phyloP scores from a whole-genome alignment of 2,888 invertebrate species.

The Drosophila trichaetosa region DNA sequence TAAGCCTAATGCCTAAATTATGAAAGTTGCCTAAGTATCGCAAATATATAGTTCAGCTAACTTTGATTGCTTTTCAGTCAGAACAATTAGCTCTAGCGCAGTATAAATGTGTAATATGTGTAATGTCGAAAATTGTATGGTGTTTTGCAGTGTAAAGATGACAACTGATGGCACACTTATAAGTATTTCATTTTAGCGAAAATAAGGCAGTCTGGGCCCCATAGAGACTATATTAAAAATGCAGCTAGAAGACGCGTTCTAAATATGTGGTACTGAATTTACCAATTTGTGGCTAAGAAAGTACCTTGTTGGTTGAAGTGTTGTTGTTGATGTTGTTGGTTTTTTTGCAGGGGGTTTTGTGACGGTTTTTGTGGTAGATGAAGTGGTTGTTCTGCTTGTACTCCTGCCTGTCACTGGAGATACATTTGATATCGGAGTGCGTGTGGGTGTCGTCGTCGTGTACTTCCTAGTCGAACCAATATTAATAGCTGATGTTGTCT shows the following conservation, averaged over 20 bases:
- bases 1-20: neutral
- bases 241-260: slow-evolving; percentile 19
- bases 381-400: slow-evolving; percentile 64
- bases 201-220: slow-evolving; percentile 14
- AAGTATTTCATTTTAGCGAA: slow-evolving; percentile 19
- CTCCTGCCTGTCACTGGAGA: slow-evolving; percentile 52
- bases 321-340: slow-evolving; percentile 58
- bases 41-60: neutral
- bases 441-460: slow-evolving; percentile 75
- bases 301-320: slow-evolving; percentile 60
- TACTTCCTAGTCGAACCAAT: slow-evolving; percentile 34
- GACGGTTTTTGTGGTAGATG: slow-evolving; percentile 83
- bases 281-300: slow-evolving; percentile 23
- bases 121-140: slow-evolving; percentile 19
- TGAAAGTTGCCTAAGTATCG: neutral
- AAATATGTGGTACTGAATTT: slow-evolving; percentile 6
- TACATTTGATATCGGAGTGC: slow-evolving; percentile 35
- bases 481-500: slow-evolving; percentile 18
- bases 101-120: slow-evolving; percentile 3
- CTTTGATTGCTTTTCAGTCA: neutral
- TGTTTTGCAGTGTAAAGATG: slow-evolving; percentile 11
- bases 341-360: slow-evolving; percentile 54
- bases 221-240: neutral
- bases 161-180: slow-evolving; percentile 15
- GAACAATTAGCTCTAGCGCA: neutral